phyloP scores from a whole-genome alignment of 2,113 vertebrate genomes.

The Rhea americana region DNA sequence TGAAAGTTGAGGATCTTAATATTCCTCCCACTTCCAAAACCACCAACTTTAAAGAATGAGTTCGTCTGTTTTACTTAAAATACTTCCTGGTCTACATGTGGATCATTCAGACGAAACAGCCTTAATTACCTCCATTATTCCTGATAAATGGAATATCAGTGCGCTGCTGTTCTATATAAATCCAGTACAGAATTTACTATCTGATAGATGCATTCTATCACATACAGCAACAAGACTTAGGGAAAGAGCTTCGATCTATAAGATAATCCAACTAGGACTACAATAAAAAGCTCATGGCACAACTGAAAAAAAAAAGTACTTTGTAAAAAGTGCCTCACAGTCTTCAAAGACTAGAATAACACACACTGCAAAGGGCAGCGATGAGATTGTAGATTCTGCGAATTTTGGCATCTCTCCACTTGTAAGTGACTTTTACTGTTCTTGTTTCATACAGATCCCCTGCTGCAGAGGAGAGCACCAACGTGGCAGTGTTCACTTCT shows the following conservation, averaged over 20 bases:
- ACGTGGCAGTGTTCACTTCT: rapidly evolving
- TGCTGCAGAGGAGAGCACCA: background rate
- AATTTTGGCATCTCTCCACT: background rate
- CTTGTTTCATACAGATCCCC: background rate
- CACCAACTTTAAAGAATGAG: background rate
- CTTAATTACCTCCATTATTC: background rate
- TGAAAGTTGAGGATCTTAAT: background rate
- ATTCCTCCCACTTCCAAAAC: background rate
- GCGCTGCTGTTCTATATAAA: background rate
- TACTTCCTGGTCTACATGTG: background rate
- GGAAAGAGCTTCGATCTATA: background rate
- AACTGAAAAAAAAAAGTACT: background rate
- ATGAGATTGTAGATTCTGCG: background rate
- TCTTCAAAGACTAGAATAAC: background rate
- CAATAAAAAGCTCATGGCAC: background rate
- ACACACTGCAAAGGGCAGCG: background rate
- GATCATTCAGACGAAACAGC: background rate
- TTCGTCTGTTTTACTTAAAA: slow-evolving; percentile 24
- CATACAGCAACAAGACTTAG: background rate
- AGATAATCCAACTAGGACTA: background rate
- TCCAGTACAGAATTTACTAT: background rate
- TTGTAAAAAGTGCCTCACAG: background rate
- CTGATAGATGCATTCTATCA: background rate
- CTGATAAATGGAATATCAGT: background rate
- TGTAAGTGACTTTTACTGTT: background rate